Evolutionary conservation across 37 sponge, comb jelly and placozoan species (phyloP).

Genomic region (Cliona cf. orientalis): DNA sequence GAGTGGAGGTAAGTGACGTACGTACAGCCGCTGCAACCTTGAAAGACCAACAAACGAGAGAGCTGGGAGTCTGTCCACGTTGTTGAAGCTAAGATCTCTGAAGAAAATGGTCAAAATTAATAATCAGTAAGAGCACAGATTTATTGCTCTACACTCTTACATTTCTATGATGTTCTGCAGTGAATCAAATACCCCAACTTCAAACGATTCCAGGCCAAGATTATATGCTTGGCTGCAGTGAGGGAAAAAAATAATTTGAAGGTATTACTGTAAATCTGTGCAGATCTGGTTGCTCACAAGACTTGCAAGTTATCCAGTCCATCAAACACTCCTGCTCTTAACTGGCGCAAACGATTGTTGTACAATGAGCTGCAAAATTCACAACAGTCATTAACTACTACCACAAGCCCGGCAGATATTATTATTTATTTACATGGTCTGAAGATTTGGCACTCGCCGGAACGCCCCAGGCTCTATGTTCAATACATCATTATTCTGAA

Average conservation of each 20-base stretch:
- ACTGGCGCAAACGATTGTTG: conserved; percentile 14
- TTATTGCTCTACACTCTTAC: conserved; percentile 11
- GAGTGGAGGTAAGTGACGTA: no score
- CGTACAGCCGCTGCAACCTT: conserved; percentile 36
- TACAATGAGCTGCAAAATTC: conserved; percentile 14
- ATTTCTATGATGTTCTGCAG: conserved; percentile 26
- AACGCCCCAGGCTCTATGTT: conserved; percentile 37
- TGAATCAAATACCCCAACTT: conserved; percentile 11
- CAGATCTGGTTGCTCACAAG: conserved; percentile 11
- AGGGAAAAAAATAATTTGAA: background rate
- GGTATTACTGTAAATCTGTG: background rate
- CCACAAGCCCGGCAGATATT: background rate
- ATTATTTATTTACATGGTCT: conserved; percentile 18
- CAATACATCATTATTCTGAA: conserved; percentile 37
- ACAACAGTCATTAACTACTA: background rate
- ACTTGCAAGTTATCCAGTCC: conserved; percentile 30
- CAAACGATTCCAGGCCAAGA: conserved; percentile 8
- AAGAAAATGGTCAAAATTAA: background rate
- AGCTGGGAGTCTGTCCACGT: background rate
- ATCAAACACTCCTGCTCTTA: conserved; percentile 38
- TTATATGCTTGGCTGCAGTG: conserved; percentile 34
- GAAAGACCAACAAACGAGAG: conserved; percentile 24
- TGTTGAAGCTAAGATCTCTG: conserved; percentile 25
- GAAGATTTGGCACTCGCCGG: background rate
- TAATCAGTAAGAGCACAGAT: background rate